Evolutionary conservation across 2,113 vertebrate genomes (phyloP).

Genomic region (Passer montanus): DNA sequence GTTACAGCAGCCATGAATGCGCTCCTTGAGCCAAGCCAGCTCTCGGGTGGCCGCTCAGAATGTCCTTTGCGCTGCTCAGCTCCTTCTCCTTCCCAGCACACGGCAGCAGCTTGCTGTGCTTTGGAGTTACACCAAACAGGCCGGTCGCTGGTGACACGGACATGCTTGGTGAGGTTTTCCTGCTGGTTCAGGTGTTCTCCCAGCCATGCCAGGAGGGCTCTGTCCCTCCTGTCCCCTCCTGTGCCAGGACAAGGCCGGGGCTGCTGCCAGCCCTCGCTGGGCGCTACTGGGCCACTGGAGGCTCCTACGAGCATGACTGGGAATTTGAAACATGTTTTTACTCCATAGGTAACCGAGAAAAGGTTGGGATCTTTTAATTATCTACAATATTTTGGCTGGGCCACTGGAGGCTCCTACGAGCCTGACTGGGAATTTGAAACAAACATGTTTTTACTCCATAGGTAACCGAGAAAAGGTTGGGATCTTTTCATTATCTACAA

Average conservation of each 20-base stretch:
- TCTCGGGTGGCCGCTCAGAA: neutral
- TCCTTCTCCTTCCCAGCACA: neutral
- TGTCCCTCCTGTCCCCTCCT: neutral
- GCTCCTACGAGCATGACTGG: neutral
- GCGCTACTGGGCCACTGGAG: too few relatives aligned
- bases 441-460: neutral
- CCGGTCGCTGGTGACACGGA: rapidly evolving
- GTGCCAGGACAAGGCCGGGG: neutral
- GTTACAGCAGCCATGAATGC: rapidly evolving
- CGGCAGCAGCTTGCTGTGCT: rapidly evolving
- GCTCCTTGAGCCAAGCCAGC: neutral
- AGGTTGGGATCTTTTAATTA: neutral
- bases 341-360: neutral
- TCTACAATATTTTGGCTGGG: neutral
- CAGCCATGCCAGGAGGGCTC: neutral
- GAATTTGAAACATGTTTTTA: neutral
- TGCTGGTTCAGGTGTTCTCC: neutral
- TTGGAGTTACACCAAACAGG: rapidly evolving
- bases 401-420: neutral
- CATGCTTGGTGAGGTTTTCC: rapidly evolving
- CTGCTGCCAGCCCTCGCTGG: neutral
- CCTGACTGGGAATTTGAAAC: neutral
- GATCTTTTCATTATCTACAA: neutral
- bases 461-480: neutral
- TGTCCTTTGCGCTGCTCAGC: too few relatives aligned